Evolutionary conservation across 2,797 vertebrate species (phyloP).

Genomic region (Pangasius djambal): DNA sequence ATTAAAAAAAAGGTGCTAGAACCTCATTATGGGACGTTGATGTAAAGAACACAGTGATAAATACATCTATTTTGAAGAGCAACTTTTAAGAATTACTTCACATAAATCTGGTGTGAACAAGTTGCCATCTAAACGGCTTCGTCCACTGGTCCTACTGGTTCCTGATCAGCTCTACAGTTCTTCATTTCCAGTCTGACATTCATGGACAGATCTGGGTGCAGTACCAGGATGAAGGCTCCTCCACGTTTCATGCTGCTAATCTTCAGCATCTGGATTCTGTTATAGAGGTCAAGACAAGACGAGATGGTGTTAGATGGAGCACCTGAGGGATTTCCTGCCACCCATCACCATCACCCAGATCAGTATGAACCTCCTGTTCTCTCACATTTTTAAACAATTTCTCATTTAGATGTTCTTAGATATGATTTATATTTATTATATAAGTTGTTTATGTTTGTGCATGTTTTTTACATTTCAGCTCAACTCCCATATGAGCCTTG

Average conservation of each 20-base stretch:
- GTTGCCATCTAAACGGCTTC: neutral
- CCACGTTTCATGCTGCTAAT: neutral
- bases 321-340: slow-evolving; percentile 11
- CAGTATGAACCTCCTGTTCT: neutral
- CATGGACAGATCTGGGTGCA: neutral
- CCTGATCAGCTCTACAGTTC: neutral
- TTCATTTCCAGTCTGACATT: neutral
- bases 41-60: too few relatives aligned
- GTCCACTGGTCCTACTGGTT: neutral
- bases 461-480: neutral
- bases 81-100: neutral
- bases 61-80: neutral
- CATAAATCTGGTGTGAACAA: neutral
- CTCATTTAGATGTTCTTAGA: neutral
- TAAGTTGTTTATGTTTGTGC: neutral
- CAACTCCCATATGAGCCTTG: neutral
- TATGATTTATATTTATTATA: neutral
- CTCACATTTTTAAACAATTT: neutral
- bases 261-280: slow-evolving; percentile 32
- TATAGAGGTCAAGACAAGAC: slow-evolving; percentile 15
- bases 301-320: slow-evolving; percentile 33
- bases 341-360: neutral
- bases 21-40: too few relatives aligned
- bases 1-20: neutral
- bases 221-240: neutral